Conservation (phyloP, 2,113 vertebrate species). For the Cinclus mexicanus region DNA sequence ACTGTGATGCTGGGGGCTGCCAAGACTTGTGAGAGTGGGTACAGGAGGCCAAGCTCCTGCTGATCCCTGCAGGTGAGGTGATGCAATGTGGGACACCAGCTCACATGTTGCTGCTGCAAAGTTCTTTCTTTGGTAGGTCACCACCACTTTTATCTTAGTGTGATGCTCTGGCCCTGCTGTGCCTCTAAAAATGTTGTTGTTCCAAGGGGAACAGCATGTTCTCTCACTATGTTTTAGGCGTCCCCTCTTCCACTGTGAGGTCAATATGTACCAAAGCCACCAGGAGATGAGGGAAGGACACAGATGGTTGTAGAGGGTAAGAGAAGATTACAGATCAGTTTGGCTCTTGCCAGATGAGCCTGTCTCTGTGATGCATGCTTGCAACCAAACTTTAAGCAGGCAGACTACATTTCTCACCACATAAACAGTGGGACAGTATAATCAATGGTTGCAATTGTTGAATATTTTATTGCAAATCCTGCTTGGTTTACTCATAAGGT, state of each 20-base stretch:
- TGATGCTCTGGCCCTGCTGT: not conserved
- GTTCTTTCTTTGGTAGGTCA: not conserved
- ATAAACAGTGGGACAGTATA: not conserved
- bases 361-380: not conserved
- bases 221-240: not conserved
- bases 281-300: not conserved
- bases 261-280: not conserved
- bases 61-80: not conserved
- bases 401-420: not conserved
- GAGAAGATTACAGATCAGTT: not conserved
- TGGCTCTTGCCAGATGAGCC: not conserved
- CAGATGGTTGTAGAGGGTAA: not conserved
- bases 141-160: not conserved
- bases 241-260: not conserved
- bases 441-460: not conserved
- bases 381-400: not conserved
- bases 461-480: not conserved
- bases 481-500: not conserved
- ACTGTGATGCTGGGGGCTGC: fast-evolving
- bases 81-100: not conserved
- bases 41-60: not conserved
- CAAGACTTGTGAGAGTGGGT: not conserved
- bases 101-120: not conserved
- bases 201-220: not conserved
- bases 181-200: not conserved